Evolutionary conservation across 2,888 invertebrate genomes (phyloP).

Genomic region (Stenodema calcarata): DNA sequence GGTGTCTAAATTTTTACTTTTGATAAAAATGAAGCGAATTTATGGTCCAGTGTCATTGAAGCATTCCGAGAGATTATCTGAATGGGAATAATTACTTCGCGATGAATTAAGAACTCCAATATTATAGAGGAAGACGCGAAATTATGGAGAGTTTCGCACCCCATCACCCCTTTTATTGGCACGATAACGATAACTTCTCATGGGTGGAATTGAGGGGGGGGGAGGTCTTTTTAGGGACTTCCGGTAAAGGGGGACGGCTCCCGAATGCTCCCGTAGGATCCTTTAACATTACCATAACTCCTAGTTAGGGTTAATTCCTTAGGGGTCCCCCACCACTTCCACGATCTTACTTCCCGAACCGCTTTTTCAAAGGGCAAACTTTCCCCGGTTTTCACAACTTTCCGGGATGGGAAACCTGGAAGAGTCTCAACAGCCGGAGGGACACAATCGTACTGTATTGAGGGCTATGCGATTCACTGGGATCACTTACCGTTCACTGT

Average conservation of each 20-base stretch:
- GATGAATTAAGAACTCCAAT: not conserved
- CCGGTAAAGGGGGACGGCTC: not conserved
- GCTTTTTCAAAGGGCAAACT: not conserved
- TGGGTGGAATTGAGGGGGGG: not conserved
- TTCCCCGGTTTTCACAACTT: not conserved
- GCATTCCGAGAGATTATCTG: not conserved
- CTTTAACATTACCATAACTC: conserved; percentile 40
- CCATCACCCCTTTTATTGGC: not conserved
- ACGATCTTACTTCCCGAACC: conserved; percentile 1
- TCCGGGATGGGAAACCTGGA: not conserved
- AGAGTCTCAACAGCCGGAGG: not conserved
- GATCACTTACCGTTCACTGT: no score
- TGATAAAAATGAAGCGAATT: not conserved
- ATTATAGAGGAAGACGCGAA: not conserved
- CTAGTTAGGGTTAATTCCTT: conserved; percentile 37
- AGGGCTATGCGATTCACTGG: no score
- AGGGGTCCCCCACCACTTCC: not conserved
- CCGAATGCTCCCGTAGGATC: conserved; percentile 10
- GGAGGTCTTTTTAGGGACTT: not conserved
- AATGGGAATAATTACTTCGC: not conserved
- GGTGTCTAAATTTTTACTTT: not conserved
- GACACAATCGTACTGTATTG: no score
- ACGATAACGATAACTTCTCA: conserved; percentile 25
- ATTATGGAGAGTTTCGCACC: conserved; percentile 17
- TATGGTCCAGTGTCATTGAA: not conserved